A percentile compares a stretch with the other conserved stretches of the same genome.
These are phyloP conservation scores for Sinonovacula constricta DNA, from an alignment of 1,140 invertebrate species.

Conservation along the genomic window DNA sequence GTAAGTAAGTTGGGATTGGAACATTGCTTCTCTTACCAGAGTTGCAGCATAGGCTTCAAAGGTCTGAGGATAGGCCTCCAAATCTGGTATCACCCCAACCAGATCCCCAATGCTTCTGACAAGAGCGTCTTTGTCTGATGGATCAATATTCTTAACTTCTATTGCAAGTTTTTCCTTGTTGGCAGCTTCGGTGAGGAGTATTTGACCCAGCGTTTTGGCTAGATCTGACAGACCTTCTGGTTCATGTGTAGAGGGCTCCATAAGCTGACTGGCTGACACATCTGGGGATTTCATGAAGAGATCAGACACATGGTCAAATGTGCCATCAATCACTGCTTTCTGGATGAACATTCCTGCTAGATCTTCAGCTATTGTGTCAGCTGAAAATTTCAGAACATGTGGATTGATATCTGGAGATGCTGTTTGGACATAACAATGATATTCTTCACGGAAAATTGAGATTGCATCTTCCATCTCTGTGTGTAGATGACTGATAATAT, in stretches of 20 bases:
- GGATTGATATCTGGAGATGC: slow-evolving; percentile 48
- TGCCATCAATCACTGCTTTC: slow-evolving; percentile 60
- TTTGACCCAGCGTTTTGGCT: slow-evolving; percentile 59
- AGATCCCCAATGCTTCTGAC: slow-evolving; percentile 37
- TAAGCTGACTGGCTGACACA: slow-evolving; percentile 46
- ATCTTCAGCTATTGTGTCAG: slow-evolving; percentile 47
- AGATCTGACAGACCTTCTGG: slow-evolving; percentile 43
- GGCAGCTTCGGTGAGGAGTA: slow-evolving; percentile 63
- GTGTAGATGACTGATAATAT: slow-evolving; percentile 40
- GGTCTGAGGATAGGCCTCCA: slow-evolving; percentile 53
- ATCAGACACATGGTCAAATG: slow-evolving; percentile 58
- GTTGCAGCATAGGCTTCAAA: slow-evolving; percentile 59
- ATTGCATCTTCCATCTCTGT: slow-evolving; percentile 37
- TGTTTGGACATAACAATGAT: slow-evolving; percentile 53
- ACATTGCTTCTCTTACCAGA: slow-evolving; percentile 68
- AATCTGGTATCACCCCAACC: slow-evolving; percentile 59
- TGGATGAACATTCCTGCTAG: slow-evolving; percentile 63
- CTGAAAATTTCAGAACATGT: slow-evolving; percentile 36
- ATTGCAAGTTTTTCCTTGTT: slow-evolving; percentile 63
- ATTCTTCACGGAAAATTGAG: slow-evolving; percentile 40
- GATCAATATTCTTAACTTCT: slow-evolving; percentile 51
- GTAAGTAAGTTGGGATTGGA: slow-evolving; percentile 70
- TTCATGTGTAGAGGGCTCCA: slow-evolving; percentile 30
- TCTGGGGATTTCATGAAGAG: slow-evolving; percentile 57
- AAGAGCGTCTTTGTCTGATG: slow-evolving; percentile 2